These are phyloP conservation scores for Parazoanthus darwini DNA, from an alignment of 92 coral and sea anemone species.

Conservation along the genomic window DNA sequence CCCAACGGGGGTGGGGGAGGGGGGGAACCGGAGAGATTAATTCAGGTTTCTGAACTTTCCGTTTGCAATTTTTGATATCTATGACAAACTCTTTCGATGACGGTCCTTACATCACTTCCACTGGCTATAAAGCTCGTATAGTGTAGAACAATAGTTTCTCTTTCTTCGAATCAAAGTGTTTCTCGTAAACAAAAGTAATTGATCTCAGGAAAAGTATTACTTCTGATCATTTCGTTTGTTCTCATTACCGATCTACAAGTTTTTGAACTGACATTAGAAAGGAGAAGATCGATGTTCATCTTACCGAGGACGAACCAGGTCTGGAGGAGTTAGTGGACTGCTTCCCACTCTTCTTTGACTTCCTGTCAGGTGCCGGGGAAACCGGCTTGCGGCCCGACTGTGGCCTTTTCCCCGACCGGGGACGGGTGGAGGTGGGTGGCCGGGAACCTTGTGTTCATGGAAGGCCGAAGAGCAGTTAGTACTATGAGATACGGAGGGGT, in stretches of 20 bases:
- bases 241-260: not conserved
- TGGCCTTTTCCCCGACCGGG: constrained; percentile 84
- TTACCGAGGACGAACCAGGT: constrained; percentile 72
- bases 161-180: not conserved
- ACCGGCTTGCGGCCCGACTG: constrained; percentile 74
- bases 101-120: too few species aligned
- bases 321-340: constrained; percentile 82
- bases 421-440: constrained; percentile 83
- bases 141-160: not conserved
- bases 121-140: not conserved
- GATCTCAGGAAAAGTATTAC: not conserved
- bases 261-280: not conserved
- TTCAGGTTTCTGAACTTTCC: not conserved
- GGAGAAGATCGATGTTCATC: not conserved
- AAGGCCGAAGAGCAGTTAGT: not conserved
- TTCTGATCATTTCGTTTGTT: not conserved
- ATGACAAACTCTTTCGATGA: too few species aligned
- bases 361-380: constrained; percentile 65
- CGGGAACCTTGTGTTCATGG: constrained; percentile 62
- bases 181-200: too few species aligned
- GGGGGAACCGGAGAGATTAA: not conserved
- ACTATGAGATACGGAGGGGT: not conserved
- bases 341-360: constrained; percentile 80
- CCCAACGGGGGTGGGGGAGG: not conserved
- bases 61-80: too few species aligned